phyloP scores from a whole-genome alignment of 1,140 invertebrate genomes.

The Saxidomus purpurata region DNA sequence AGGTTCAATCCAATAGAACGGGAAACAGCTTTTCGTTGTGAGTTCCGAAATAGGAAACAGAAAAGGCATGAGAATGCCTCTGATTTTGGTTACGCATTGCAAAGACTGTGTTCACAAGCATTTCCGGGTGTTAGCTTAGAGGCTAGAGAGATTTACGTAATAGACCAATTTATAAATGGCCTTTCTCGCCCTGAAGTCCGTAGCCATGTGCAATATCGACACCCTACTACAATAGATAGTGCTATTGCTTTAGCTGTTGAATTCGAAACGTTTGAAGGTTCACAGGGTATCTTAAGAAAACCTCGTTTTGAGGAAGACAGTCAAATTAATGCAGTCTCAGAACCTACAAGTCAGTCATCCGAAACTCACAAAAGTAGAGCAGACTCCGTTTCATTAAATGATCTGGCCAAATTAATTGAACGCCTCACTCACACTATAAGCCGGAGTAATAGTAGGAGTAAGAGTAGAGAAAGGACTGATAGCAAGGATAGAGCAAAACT shows the following conservation, averaged over 20 bases:
- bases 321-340: background rate
- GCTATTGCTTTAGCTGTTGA: constrained; percentile 61
- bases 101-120: constrained; percentile 54
- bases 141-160: constrained; percentile 44
- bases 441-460: background rate
- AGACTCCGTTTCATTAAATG: background rate
- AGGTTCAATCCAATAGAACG: constrained; percentile 58
- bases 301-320: constrained; percentile 29
- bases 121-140: constrained; percentile 58
- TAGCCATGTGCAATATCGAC: constrained; percentile 56
- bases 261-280: constrained; percentile 56
- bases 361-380: background rate
- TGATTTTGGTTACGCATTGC: constrained; percentile 59
- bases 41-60: constrained; percentile 58
- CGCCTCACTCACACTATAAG: background rate
- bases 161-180: constrained; percentile 54
- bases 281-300: constrained; percentile 25
- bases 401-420: constrained; percentile 41
- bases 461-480: background rate
- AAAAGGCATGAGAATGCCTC: constrained; percentile 40
- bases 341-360: background rate
- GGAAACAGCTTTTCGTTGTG: constrained; percentile 50
- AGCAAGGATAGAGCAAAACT: background rate
- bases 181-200: constrained; percentile 50
- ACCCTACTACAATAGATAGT: constrained; percentile 47